These are phyloP conservation scores for Caranx melampygus DNA, from an alignment of 2,113 vertebrate species.

Conservation along the genomic window DNA sequence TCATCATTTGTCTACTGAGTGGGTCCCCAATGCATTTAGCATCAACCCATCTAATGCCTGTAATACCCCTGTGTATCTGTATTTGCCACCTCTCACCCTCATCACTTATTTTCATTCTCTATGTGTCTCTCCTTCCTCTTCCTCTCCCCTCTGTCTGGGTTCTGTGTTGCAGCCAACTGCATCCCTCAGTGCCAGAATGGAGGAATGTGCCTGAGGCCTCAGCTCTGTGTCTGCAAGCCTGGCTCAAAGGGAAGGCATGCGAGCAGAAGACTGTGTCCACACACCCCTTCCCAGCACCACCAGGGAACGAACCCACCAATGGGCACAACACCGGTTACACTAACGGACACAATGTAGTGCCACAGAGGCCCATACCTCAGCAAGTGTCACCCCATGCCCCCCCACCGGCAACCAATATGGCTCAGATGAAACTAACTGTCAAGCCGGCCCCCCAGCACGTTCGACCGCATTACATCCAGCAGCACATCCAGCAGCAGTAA, in stretches of 20 bases:
- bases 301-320: slow-evolving; percentile 78
- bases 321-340: slow-evolving; percentile 78
- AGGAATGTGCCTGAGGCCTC: slow-evolving; percentile 96
- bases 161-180: slow-evolving; percentile 90
- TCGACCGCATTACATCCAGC: slow-evolving; percentile 87
- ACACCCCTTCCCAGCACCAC: slow-evolving; percentile 74
- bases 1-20: no score
- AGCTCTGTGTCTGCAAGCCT: slow-evolving; percentile 95
- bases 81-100: slow-evolving; percentile 5
- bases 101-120: slow-evolving; percentile 33
- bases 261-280: slow-evolving; percentile 85
- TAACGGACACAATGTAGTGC: slow-evolving; percentile 73
- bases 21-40: background rate
- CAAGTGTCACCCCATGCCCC: slow-evolving; percentile 80
- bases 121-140: slow-evolving; percentile 40
- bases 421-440: slow-evolving; percentile 92
- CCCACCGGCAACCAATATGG: slow-evolving; percentile 80
- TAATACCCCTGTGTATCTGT: slow-evolving; percentile 2
- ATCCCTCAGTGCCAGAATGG: slow-evolving; percentile 94
- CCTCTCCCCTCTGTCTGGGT: slow-evolving; percentile 52
- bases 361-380: slow-evolving; percentile 88
- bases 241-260: slow-evolving; percentile 91
- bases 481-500: slow-evolving; percentile 93
- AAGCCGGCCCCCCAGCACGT: slow-evolving; percentile 88
- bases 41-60: background rate